A percentile compares a stretch with the other conserved stretches of the same genome.
phyloP scores from a whole-genome alignment of 2,113 vertebrate genomes.

The Notiomystis cincta region DNA sequence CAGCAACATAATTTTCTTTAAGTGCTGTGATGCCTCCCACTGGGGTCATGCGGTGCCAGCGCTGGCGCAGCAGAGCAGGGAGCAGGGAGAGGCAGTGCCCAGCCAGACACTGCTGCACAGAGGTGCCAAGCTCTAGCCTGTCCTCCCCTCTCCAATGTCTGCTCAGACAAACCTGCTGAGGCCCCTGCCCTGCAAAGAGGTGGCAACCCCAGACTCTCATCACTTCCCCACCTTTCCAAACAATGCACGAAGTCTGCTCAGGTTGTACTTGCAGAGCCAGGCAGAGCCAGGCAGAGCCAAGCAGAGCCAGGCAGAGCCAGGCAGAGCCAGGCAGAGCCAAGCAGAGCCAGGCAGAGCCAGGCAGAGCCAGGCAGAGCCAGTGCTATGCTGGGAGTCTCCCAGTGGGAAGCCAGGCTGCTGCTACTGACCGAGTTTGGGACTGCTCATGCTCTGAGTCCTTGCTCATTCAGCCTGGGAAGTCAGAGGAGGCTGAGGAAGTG shows the following conservation, averaged over 20 bases:
- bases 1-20: slow-evolving; percentile 48
- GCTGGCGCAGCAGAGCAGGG: slow-evolving; percentile 2
- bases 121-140: rapidly evolving
- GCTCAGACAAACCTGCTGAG: background rate
- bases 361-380: background rate
- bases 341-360: background rate
- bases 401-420: background rate
- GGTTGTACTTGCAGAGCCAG: background rate
- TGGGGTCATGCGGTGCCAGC: background rate
- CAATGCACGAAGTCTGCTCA: rapidly evolving
- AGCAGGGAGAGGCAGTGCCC: background rate
- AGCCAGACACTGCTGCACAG: background rate
- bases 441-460: background rate
- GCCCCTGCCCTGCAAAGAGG: background rate
- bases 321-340: background rate
- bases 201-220: background rate
- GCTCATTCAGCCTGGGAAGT: background rate
- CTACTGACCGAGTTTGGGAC: background rate
- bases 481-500: rapidly evolving
- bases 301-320: background rate
- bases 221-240: background rate
- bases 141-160: background rate
- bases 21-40: slow-evolving; percentile 27
- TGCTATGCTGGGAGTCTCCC: background rate
- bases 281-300: background rate